A percentile compares a stretch with the other conserved stretches of the same genome.
These are phyloP conservation scores for Adelges cooleyi DNA, from an alignment of 1,140 invertebrate species.

Conservation along the genomic window DNA sequence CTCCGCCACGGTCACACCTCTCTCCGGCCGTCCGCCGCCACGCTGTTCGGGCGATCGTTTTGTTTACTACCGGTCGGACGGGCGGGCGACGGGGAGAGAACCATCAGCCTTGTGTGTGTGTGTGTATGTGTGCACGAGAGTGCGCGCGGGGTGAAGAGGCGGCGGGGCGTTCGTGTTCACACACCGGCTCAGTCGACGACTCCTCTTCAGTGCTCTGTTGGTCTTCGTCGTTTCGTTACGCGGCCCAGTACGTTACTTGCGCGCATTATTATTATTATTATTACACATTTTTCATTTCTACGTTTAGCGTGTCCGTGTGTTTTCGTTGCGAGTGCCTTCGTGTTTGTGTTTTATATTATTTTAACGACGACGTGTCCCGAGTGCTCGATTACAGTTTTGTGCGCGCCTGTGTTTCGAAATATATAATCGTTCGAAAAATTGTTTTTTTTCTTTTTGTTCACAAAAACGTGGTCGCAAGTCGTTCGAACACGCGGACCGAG, in stretches of 20 bases:
- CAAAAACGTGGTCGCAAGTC: too few relatives aligned
- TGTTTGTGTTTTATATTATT: too few relatives aligned
- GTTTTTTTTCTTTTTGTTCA: too few relatives aligned
- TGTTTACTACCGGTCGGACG: constrained; percentile 16
- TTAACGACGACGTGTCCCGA: too few relatives aligned
- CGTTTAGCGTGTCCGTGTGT: background rate
- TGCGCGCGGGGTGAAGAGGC: constrained; percentile 16
- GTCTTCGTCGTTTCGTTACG: constrained; percentile 20
- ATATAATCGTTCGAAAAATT: too few relatives aligned
- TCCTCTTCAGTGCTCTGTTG: constrained; percentile 26
- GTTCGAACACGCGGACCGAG: too few relatives aligned
- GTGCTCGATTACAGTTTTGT: background rate
- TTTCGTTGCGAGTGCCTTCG: too few relatives aligned
- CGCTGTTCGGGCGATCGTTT: background rate
- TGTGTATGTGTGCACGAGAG: background rate
- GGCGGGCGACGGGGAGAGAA: background rate
- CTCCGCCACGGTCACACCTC: background rate
- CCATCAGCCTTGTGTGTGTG: constrained; percentile 8
- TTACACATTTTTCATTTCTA: background rate
- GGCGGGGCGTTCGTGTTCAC: constrained; percentile 27
- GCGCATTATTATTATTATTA: background rate
- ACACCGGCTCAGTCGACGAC: constrained; percentile 21
- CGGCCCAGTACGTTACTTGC: constrained; percentile 9
- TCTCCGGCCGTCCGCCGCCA: background rate
- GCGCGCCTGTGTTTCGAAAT: background rate